Base-by-base conservation (phyloP, 92 coral and sea anemone genomes). In the Actinostola sp. region DNA sequence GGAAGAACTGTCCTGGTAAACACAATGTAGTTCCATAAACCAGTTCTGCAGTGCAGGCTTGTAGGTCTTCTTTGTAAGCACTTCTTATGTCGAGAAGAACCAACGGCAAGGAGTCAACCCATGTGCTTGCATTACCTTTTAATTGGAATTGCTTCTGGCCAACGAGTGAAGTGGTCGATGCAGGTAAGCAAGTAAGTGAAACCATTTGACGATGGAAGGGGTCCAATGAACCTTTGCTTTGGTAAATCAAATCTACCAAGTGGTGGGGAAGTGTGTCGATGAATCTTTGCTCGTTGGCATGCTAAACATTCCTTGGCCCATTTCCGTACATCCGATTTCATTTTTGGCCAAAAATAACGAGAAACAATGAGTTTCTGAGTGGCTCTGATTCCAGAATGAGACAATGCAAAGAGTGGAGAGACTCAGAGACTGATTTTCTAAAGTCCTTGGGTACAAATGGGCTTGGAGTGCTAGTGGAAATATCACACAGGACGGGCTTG, bases 1-100 rank as follows among this genome's bases (percentile, higher is more conserved):
- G 54, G 60, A 86, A 70, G 60, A 80, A 80, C 66, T 86, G 79
- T 19, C 91, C 80, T 19, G 76, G 76, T 39, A 86, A 70, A 50
- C 72, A 82, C 53, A 86, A 78, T 4, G 83, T 74, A 20, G 56
- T 11, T 12, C 56, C 56, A 20, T 49, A 49, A 8, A 49, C 56
- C 21, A 24, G 67, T 86, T 25, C 81, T 4, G 86, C 33, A 14
- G 79, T 80, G 61, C 80, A 75, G 4, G 79, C 71, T 51, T 75
- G 43, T 55, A 75, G 72, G 28, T 70, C 86, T 16, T 73, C 80
- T 39, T 80, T 80, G 45, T 73, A 71, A 11, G 83, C 31, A 0
- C 79, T 59, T 35, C 86, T 50, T 17, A 85, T 60, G 13, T 83
- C 80, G 17, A 75, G 86, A n/a, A 86, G 82, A 12, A 76, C 74